Conservation (phyloP, 2,113 vertebrate genomes). For the Fregetta grallaria region DNA sequence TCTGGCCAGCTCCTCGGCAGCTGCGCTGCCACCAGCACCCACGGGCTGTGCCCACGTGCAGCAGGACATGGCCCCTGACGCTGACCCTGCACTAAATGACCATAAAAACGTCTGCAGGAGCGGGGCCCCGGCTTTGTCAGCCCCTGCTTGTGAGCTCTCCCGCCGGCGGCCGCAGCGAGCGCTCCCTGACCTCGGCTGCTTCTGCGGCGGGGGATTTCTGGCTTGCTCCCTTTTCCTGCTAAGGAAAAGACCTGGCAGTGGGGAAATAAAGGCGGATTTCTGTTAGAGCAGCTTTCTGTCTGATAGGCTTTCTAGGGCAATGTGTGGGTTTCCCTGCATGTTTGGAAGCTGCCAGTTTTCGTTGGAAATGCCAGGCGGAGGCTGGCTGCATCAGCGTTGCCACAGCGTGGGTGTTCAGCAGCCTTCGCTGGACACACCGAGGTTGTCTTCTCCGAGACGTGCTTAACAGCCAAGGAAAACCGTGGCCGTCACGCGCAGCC, state of each 20-base stretch:
- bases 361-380: not conserved
- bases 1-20: not conserved
- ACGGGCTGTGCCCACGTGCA: not conserved
- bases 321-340: not conserved
- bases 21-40: not conserved
- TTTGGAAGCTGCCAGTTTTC: not conserved
- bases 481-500: rapidly evolving
- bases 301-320: not conserved
- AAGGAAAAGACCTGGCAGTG: not conserved
- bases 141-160: not conserved
- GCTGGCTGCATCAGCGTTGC: not conserved
- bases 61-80: not conserved
- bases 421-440: not conserved
- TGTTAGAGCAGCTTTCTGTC: not conserved
- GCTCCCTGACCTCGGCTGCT: not conserved
- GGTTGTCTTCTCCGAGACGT: not conserved
- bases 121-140: rapidly evolving
- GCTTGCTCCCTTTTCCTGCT: not conserved
- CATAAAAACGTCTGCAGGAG: not conserved
- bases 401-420: not conserved
- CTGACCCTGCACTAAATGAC: not conserved
- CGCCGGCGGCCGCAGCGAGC: rapidly evolving
- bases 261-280: not conserved
- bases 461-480: not conserved
- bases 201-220: rapidly evolving